Evolutionary conservation across 2,797 vertebrate genomes (phyloP), one percentile per base, ranked within the genome.

Genomic region (Danio choprae): DNA sequence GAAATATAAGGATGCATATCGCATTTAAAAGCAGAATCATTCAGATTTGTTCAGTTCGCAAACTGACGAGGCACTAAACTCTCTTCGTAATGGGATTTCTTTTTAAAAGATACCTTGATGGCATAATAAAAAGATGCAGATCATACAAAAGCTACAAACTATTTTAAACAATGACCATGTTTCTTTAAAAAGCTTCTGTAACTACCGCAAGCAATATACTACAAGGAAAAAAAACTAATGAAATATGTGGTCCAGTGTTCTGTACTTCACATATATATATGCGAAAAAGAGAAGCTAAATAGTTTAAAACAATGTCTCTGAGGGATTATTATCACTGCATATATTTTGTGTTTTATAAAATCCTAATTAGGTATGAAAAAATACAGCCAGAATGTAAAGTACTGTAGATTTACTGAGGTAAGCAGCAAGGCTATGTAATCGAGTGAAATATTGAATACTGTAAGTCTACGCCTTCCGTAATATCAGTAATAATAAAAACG

Each of bases 161-260:
- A 6, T 55, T 55, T 71, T 71, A 55, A 58, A 59, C 0, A 15
- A 71, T 0, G 12, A 18, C 12, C 12, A 43, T 48, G 10, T 36
- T 58, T 60, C 71, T n/a, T 15, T 22, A 7, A 59, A 71, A 73
- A n/a, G 58, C 36, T 38, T 29, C 29, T 0, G 16, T 0, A 74
- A 18, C 16, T 18, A 18, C 29, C 15, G 36, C 55, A 29, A 77
- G 46, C 38, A 77, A 16, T 13, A 11, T 4, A 5, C 48, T 20
- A 41, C 4, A 46, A 58, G 12, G 9, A 5, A 12, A 29, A 50
- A 16, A 0, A 50, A 46, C n/a, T n/a, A n/a, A 44, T 43, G 43
- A 59, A 78, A 58, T 59, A 9, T 6, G 4, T 55, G 20, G 29
- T 79, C 77, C 67, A 79, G 77, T 79, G 77, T 62, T 71, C 58